Evolutionary conservation across 2,888 invertebrate genomes (phyloP).

Genomic region (Julus scandinavius): DNA sequence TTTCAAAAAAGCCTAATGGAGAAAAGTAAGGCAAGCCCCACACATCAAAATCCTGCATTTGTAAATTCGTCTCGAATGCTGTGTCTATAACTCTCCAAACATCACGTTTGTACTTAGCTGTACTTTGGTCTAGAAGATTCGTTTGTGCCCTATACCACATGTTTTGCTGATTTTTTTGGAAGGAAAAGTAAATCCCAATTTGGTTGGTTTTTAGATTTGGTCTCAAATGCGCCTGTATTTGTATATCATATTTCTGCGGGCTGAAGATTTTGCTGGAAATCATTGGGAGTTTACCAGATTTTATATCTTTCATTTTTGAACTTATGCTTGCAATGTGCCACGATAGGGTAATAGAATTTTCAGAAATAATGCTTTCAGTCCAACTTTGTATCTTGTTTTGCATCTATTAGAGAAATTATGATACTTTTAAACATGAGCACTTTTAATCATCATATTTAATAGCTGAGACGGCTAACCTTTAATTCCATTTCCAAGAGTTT

Average conservation of each 20-base stretch:
- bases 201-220: background rate
- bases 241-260: background rate
- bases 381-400: background rate
- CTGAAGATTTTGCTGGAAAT: background rate
- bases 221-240: background rate
- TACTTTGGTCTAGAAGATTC: background rate
- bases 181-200: background rate
- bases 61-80: background rate
- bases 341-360: background rate
- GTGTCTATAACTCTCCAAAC: constrained; percentile 13
- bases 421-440: background rate
- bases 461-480: background rate
- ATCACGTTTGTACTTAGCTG: background rate
- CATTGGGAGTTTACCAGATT: background rate
- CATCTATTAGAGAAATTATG: background rate
- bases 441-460: background rate
- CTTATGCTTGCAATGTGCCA: background rate
- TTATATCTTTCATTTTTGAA: background rate
- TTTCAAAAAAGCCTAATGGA: background rate
- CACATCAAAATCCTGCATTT: background rate
- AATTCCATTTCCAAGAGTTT: background rate
- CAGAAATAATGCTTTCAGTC: background rate
- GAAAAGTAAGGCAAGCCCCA: background rate
- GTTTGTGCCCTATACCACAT: background rate
- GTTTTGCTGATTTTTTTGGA: background rate